Conservation (phyloP, 2,113 vertebrate species). For the Emberiza fucata region DNA sequence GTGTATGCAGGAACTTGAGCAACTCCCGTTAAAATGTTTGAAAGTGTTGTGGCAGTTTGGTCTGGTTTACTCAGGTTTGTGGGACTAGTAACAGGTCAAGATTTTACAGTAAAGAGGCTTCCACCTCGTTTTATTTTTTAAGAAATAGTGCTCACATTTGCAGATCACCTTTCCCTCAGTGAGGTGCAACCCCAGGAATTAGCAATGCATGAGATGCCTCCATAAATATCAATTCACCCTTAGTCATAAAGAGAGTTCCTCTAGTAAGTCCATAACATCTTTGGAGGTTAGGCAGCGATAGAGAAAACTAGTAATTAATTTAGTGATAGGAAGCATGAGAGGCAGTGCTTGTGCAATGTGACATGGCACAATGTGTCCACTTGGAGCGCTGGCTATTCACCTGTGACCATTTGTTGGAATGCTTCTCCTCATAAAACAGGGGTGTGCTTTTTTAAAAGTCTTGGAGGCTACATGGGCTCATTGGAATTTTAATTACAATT, state of each 20-base stretch:
- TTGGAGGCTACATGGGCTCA: fast-evolving
- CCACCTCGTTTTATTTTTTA: neutral
- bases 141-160: neutral
- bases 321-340: neutral
- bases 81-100: neutral
- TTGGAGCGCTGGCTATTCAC: neutral
- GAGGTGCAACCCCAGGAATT: neutral
- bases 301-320: neutral
- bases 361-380: fast-evolving
- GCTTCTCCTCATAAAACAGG: neutral
- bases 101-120: neutral
- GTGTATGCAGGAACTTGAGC: neutral
- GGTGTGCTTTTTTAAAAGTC: neutral
- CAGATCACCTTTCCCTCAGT: neutral
- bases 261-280: neutral
- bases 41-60: neutral
- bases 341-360: neutral
- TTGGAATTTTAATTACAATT: neutral
- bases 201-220: neutral
- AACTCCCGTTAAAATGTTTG: neutral
- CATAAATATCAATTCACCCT: neutral
- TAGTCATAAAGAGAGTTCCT: neutral
- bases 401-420: neutral
- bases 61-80: neutral
- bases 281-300: neutral